A percentile compares a stretch with the other conserved stretches of the same genome.
Evolutionary conservation across 2,888 invertebrate genomes (phyloP).

Genomic region (Lysandra bellargus): DNA sequence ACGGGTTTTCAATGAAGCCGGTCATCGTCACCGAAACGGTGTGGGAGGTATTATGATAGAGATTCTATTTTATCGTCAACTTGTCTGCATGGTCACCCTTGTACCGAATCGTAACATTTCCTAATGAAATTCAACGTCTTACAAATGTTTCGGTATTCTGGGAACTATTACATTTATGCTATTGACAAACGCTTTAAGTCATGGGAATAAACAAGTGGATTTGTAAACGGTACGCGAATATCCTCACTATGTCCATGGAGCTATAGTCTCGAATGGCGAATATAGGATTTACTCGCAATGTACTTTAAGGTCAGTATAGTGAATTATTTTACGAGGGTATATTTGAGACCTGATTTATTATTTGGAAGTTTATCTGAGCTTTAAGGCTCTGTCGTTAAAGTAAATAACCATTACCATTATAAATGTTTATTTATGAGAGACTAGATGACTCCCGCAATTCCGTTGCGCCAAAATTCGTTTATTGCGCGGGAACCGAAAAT

Average conservation of each 20-base stretch:
- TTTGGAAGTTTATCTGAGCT: background rate
- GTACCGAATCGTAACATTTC: constrained; percentile 8
- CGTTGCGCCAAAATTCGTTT: too few species aligned
- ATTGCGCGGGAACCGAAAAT: too few species aligned
- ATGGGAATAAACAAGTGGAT: constrained; percentile 17
- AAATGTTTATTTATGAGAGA: background rate
- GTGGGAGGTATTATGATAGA: too few species aligned
- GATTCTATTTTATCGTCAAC: background rate
- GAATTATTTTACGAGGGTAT: constrained; percentile 6
- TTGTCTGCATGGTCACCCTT: constrained; percentile 4
- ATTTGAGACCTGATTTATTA: constrained; percentile 4
- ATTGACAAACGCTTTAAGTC: constrained; percentile 26
- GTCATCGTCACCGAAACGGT: too few species aligned
- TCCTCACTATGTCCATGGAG: background rate
- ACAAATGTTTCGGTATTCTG: constrained; percentile 25
- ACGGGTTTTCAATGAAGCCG: too few species aligned
- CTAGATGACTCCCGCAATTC: too few species aligned
- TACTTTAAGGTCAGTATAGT: constrained; percentile 23
- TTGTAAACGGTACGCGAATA: background rate
- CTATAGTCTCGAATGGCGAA: background rate
- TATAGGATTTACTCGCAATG: background rate
- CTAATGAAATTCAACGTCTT: constrained; percentile 19
- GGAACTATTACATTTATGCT: constrained; percentile 26
- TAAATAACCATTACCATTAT: background rate
- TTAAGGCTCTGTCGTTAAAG: background rate